phyloP scores from a whole-genome alignment of 1,140 invertebrate species.

The Leptinotarsa defecta region DNA sequence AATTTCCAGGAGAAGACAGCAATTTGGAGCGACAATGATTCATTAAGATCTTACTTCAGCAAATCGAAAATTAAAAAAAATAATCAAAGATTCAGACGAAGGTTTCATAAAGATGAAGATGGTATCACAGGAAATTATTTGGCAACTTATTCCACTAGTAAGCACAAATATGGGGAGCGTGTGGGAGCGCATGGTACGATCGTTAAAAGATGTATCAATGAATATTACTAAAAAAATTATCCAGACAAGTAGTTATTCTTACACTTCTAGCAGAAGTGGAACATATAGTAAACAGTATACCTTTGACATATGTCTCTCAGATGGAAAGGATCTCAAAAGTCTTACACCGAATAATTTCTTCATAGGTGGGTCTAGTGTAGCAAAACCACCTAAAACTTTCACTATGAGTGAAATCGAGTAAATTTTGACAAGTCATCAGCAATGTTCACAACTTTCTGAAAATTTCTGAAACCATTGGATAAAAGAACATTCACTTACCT shows the following conservation, averaged over 20 bases:
- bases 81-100: neutral
- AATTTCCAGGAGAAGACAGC: neutral
- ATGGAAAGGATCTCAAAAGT: neutral
- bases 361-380: neutral
- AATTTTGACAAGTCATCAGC: neutral
- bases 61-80: neutral
- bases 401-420: neutral
- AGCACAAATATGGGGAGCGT: neutral
- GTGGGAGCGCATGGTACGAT: neutral
- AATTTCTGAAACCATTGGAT: slow-evolving; percentile 12
- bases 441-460: neutral
- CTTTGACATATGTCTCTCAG: neutral
- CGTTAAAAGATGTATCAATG: neutral
- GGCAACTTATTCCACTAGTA: neutral
- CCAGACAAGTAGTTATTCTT: neutral
- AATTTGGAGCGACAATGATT: neutral
- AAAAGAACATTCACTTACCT: neutral
- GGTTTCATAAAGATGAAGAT: neutral
- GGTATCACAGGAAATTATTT: neutral
- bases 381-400: neutral
- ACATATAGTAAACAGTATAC: neutral
- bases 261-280: neutral
- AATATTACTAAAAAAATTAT: neutral
- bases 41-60: neutral
- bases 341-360: neutral